phyloP scores from a whole-genome alignment of 2,113 vertebrate species.

The Dromaius novaehollandiae region DNA sequence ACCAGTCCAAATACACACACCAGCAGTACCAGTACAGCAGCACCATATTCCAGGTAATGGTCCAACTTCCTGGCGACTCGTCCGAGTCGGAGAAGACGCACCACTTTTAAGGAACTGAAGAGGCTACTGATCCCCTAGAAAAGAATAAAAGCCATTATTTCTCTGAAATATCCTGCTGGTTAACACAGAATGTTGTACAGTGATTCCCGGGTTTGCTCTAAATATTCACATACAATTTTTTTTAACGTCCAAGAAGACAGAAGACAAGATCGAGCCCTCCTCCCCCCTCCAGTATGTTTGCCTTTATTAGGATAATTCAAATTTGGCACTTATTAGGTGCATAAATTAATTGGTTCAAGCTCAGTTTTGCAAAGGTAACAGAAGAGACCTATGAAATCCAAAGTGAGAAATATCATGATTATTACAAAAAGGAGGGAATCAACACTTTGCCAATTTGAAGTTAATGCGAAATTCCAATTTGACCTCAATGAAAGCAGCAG shows the following conservation, averaged over 20 bases:
- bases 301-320: not conserved
- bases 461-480: not conserved
- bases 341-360: not conserved
- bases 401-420: not conserved
- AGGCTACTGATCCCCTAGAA: slow-evolving; percentile 95
- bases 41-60: slow-evolving; percentile 96
- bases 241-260: not conserved
- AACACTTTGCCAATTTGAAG: not conserved
- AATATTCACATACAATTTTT: not conserved
- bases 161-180: not conserved
- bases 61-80: slow-evolving; percentile 95
- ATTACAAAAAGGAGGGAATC: not conserved
- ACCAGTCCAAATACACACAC: slow-evolving; percentile 97
- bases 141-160: slow-evolving; percentile 17
- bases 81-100: slow-evolving; percentile 92
- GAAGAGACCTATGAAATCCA: not conserved
- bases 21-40: slow-evolving; percentile 92
- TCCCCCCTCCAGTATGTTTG: not conserved
- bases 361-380: not conserved
- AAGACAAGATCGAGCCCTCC: not conserved
- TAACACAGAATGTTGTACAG: not conserved
- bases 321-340: not conserved
- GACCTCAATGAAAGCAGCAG: not conserved
- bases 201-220: not conserved
- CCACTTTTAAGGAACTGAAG: slow-evolving; percentile 97